Evolutionary conservation across 1,140 invertebrate species (phyloP).

Genomic region (Vollenhovia emeryi): DNA sequence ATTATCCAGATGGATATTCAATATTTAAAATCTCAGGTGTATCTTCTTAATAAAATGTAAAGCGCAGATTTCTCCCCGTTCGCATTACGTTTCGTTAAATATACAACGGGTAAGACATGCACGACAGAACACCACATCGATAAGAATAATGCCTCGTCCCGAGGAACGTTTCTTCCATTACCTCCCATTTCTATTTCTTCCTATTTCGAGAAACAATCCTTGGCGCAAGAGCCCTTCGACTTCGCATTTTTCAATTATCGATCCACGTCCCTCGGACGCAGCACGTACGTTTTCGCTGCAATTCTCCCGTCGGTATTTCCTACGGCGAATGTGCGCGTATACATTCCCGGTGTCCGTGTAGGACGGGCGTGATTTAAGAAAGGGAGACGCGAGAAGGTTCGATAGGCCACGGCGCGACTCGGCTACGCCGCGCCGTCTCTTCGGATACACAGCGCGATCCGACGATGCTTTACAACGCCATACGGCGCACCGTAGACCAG

Average conservation of each 20-base stretch:
- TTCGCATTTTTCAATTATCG: conserved; percentile 59
- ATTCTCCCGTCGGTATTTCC: conserved; percentile 39
- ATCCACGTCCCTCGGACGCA: conserved; percentile 37
- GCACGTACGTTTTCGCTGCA: conserved; percentile 33
- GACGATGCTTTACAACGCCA: conserved; percentile 22
- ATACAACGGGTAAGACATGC: conserved; percentile 12
- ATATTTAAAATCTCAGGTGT: not conserved
- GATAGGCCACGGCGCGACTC: conserved; percentile 31
- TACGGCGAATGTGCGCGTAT: not conserved
- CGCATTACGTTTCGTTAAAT: conserved; percentile 12
- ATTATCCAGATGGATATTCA: not conserved
- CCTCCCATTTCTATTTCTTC: conserved; percentile 42
- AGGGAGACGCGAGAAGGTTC: conserved; percentile 37
- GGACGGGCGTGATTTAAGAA: conserved; percentile 50
- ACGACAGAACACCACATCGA: not conserved
- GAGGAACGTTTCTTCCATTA: conserved; percentile 48
- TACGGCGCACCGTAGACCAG: conserved; percentile 30
- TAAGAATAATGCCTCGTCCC: conserved; percentile 47
- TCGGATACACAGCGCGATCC: conserved; percentile 6
- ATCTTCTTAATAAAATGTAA: not conserved
- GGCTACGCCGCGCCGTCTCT: not conserved
- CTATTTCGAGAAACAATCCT: conserved; percentile 46
- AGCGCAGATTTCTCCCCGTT: not conserved
- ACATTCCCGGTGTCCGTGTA: not conserved
- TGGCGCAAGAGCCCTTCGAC: conserved; percentile 32